phyloP scores from a whole-genome alignment of 2,888 invertebrate species.

The Parascotia fuliginaria region DNA sequence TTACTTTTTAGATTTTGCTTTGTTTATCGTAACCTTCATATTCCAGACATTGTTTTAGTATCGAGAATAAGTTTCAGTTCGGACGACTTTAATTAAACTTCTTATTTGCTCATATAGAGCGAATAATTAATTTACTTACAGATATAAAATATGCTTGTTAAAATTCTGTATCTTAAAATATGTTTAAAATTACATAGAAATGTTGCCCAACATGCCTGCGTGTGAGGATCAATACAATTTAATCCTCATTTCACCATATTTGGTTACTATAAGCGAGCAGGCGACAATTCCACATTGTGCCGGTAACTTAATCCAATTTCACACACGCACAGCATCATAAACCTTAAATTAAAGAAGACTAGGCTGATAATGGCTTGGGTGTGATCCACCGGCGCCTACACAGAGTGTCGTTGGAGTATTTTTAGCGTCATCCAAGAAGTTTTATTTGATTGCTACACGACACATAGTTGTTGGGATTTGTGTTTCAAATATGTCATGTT shows the following conservation, averaged over 20 bases:
- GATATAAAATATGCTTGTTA: too few relatives aligned
- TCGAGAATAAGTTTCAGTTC: too few relatives aligned
- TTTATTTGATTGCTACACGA: slow-evolving; percentile 46
- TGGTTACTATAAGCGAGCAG: slow-evolving; percentile 40
- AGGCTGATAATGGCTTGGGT: slow-evolving; percentile 16
- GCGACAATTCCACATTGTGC: slow-evolving; percentile 38
- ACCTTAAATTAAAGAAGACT: slow-evolving; percentile 5
- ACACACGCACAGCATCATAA: not conserved
- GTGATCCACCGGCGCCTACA: slow-evolving; percentile 39
- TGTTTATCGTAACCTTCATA: too few relatives aligned
- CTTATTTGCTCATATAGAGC: too few relatives aligned
- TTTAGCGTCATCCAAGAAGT: slow-evolving; percentile 45
- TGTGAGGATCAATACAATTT: slow-evolving; percentile 38
- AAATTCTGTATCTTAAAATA: too few relatives aligned
- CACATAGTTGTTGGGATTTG: slow-evolving; percentile 43
- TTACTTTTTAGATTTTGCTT: too few relatives aligned
- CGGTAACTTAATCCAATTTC: slow-evolving; percentile 44
- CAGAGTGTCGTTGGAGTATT: slow-evolving; percentile 44
- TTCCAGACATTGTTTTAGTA: too few relatives aligned
- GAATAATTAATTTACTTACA: too few relatives aligned
- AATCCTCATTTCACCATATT: slow-evolving; percentile 47
- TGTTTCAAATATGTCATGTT: slow-evolving; percentile 44
- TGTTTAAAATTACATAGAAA: too few relatives aligned
- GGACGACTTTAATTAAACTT: too few relatives aligned
- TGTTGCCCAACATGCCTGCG: slow-evolving; percentile 22